Conservation (phyloP, 2,113 vertebrate genomes). For the Rhinichthys klamathensis region DNA sequence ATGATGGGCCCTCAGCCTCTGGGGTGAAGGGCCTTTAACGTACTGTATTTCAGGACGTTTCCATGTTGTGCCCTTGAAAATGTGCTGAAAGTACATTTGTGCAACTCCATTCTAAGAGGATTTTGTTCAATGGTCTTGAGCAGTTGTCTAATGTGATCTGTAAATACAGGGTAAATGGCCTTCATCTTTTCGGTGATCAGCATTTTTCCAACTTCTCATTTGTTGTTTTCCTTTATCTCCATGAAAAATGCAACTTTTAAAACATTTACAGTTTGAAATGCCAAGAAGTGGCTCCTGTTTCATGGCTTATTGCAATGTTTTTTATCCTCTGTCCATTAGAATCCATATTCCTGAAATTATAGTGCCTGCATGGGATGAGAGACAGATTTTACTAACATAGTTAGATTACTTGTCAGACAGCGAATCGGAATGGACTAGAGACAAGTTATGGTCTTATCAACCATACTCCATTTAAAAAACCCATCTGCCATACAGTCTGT, state of each 20-base stretch:
- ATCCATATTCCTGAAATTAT: conserved; percentile 9
- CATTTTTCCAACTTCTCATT: not conserved
- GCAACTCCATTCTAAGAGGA: not conserved
- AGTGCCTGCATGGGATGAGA: not conserved
- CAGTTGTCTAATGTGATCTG: not conserved
- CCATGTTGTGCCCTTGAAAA: conserved; percentile 27
- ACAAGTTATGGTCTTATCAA: conserved; percentile 15
- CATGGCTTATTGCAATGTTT: not conserved
- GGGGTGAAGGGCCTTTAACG: conserved; percentile 21
- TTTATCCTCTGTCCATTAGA: not conserved
- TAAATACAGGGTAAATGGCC: not conserved
- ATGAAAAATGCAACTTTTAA: not conserved
- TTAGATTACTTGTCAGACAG: conserved; percentile 41
- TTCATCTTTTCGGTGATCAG: not conserved
- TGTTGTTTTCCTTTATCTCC: not conserved
- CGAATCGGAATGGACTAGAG: not conserved
- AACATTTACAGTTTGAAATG: not conserved
- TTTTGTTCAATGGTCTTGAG: not conserved
- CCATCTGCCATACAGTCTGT: not conserved
- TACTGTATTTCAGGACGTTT: not conserved
- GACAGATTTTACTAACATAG: not conserved
- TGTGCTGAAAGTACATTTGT: conserved; percentile 14
- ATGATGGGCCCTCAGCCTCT: not conserved
- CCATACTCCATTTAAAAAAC: not conserved
- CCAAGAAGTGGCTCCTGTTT: not conserved